phyloP scores from a whole-genome alignment of 2,113 vertebrate genomes.

The Psephotus haematonotus region DNA sequence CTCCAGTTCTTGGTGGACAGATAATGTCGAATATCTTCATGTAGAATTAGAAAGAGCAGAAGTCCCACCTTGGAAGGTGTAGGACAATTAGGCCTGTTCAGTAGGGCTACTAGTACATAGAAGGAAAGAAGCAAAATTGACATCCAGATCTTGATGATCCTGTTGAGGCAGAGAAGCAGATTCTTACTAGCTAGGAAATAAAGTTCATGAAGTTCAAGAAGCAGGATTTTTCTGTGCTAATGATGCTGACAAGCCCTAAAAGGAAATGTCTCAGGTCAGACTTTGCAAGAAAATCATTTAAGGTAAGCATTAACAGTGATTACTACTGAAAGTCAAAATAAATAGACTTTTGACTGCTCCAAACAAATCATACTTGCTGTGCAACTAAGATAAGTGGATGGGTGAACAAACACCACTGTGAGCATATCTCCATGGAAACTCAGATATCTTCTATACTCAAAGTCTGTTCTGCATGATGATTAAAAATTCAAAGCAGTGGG shows the following conservation, averaged over 20 bases:
- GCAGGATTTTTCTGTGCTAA: neutral
- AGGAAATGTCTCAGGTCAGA: neutral
- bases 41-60: neutral
- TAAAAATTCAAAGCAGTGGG: neutral
- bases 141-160: neutral
- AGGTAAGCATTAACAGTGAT: neutral
- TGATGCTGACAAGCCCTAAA: neutral
- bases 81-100: neutral
- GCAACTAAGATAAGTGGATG: neutral
- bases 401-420: slow-evolving; percentile 17
- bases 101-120: neutral
- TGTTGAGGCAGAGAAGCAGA: neutral
- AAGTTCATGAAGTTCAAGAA: neutral
- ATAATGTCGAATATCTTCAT: neutral
- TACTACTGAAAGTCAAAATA: neutral
- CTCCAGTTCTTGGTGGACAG: neutral
- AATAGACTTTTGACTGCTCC: neutral
- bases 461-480: neutral
- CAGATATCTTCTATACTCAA: neutral
- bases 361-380: neutral
- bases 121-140: neutral
- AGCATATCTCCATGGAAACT: slow-evolving; percentile 56
- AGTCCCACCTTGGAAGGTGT: neutral
- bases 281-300: neutral
- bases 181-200: neutral